Conservation (phyloP, 92 coral and sea anemone genomes). For the Porites divaricata region DNA sequence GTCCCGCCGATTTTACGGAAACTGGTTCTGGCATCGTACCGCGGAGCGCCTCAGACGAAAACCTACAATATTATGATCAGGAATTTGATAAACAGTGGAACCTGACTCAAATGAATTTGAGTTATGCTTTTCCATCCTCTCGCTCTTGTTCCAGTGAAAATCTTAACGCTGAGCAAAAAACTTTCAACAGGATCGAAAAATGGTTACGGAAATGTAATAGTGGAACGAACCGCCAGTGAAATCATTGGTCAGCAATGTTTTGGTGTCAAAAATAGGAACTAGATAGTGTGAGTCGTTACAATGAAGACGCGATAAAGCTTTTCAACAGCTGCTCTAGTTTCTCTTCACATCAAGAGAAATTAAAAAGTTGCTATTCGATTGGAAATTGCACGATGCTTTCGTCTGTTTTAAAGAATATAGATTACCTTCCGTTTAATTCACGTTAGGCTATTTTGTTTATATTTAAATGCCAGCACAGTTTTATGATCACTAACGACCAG, state of each 20-base stretch:
- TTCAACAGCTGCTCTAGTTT: background rate
- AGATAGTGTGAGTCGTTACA: background rate
- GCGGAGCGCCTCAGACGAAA: slow-evolving; percentile 86
- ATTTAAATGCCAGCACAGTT: too few species aligned
- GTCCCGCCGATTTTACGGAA: slow-evolving; percentile 68
- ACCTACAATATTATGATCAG: slow-evolving; percentile 63
- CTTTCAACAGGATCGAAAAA: slow-evolving; percentile 75
- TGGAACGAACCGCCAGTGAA: slow-evolving; percentile 10
- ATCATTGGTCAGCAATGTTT: background rate
- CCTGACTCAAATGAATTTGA: slow-evolving; percentile 79
- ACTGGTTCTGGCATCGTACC: slow-evolving; percentile 80
- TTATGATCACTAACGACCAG: too few species aligned
- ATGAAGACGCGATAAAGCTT: background rate
- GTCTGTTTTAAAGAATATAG: background rate
- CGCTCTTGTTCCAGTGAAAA: slow-evolving; percentile 76
- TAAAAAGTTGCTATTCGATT: background rate
- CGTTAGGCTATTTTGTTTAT: background rate
- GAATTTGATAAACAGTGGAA: slow-evolving; percentile 38
- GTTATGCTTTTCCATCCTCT: slow-evolving; percentile 68
- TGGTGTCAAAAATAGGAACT: background rate
- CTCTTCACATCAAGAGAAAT: background rate
- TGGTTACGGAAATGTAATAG: slow-evolving; percentile 83
- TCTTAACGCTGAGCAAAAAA: slow-evolving; percentile 61
- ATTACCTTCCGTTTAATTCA: too few species aligned
- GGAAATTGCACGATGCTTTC: background rate